A percentile compares a stretch with the other conserved stretches of the same genome.
Conservation (phyloP, 2,113 vertebrate genomes). For the Misgurnus anguillicaudatus region DNA sequence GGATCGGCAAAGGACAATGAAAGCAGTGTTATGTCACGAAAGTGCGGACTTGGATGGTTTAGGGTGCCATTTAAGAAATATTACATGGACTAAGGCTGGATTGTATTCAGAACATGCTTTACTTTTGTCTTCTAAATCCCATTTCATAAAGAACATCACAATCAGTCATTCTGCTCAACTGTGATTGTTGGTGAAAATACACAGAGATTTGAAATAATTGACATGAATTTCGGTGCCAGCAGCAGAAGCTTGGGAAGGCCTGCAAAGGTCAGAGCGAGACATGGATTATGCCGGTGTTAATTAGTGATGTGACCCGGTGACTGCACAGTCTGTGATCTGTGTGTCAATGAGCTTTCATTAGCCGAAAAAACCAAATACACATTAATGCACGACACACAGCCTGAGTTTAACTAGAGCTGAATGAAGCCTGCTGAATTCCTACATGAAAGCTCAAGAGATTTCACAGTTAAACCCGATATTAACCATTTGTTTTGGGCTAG, state of each 20-base stretch:
- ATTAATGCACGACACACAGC: constrained; percentile 8
- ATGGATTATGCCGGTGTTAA: constrained; percentile 33
- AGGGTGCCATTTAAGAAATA: no score
- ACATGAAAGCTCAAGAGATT: no score
- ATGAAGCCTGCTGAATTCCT: no score
- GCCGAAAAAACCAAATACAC: constrained; percentile 16
- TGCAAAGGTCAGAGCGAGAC: constrained; percentile 1
- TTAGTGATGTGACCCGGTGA: constrained; percentile 35
- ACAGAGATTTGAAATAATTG: constrained; percentile 24
- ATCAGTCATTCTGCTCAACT: background rate
- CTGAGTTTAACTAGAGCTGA: no score
- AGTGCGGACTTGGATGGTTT: no score
- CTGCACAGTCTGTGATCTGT: constrained; percentile 11
- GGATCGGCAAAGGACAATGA: no score
- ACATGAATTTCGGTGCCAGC: constrained; percentile 32
- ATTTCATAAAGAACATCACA: background rate
- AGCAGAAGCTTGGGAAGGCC: constrained; percentile 15
- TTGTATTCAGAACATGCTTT: constrained; percentile 1
- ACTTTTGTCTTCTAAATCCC: constrained; percentile 7
- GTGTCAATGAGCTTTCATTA: constrained; percentile 42
- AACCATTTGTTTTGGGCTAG: no score
- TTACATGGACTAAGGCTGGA: background rate
- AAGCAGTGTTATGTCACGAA: no score
- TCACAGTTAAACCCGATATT: no score
- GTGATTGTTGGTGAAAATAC: constrained; percentile 3